phyloP scores from a whole-genome alignment of 53 echinoderm and acorn worm species.

The Patiria pectinifera region DNA sequence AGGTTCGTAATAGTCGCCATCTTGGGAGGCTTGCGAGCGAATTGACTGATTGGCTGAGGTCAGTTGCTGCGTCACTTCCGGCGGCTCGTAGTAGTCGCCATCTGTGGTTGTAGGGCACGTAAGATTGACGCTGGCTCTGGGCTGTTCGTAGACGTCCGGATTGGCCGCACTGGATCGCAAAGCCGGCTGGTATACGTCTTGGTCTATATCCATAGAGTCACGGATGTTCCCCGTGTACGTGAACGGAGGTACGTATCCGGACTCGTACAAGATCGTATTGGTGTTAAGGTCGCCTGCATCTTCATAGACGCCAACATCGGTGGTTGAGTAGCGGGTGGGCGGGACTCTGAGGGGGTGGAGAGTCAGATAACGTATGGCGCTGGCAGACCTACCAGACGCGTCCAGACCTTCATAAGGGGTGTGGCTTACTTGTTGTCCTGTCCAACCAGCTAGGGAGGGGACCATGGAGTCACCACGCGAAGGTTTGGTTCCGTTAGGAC shows the following conservation, averaged over 20 bases:
- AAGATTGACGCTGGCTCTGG: background rate
- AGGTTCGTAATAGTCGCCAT: constrained; percentile 1
- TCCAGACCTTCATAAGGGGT: constrained; percentile 37
- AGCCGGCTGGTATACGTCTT: constrained; percentile 13
- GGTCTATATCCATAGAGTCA: constrained; percentile 10
- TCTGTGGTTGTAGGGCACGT: background rate
- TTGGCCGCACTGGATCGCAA: background rate
- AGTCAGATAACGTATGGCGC: constrained; percentile 18
- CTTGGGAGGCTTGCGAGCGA: background rate
- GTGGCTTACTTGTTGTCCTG: background rate
- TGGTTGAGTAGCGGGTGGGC: constrained; percentile 18
- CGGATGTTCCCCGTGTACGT: background rate
- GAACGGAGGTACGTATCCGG: background rate
- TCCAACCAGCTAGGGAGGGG: constrained; percentile 44
- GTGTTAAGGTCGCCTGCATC: constrained; percentile 1
- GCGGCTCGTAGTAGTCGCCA: constrained; percentile 8
- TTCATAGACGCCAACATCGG: constrained; percentile 42
- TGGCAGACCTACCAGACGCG: background rate
- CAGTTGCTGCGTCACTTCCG: background rate
- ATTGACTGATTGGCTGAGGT: background rate
- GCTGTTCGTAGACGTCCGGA: constrained; percentile 16
- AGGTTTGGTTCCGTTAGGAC: background rate
- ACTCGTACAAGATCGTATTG: constrained; percentile 26
- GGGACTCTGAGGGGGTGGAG: constrained; percentile 38
- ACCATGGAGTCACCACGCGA: constrained; percentile 27